A percentile compares a stretch with the other conserved stretches of the same genome.
phyloP scores from a whole-genome alignment of 2,888 invertebrate genomes.

The Fragum sueziense region DNA sequence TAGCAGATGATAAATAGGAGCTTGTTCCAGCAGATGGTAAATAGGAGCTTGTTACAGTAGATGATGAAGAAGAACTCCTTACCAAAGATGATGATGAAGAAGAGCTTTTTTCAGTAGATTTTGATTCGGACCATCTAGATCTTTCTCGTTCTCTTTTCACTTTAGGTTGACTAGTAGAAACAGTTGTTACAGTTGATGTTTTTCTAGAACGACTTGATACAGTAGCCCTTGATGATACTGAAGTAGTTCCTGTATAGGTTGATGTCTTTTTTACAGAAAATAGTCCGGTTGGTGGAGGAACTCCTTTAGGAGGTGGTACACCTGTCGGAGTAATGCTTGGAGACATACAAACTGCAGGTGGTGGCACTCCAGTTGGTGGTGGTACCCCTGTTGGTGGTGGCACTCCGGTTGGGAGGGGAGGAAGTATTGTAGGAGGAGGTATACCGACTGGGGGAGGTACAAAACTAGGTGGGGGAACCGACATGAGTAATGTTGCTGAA shows the following conservation, averaged over 20 bases:
- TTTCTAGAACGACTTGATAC: neutral
- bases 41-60: too few species aligned
- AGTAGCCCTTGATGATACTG: neutral
- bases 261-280: neutral
- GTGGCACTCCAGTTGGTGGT: neutral
- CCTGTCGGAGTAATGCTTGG: neutral
- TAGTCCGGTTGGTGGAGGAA: neutral
- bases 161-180: too few species aligned
- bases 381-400: constrained; percentile 7
- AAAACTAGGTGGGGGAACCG: neutral
- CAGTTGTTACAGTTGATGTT: neutral
- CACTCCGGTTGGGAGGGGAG: neutral
- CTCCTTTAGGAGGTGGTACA: neutral
- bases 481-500: too few species aligned
- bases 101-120: too few species aligned
- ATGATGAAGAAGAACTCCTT: too few species aligned
- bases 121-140: too few species aligned
- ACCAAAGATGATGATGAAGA: too few species aligned
- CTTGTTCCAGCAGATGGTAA: neutral
- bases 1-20: neutral
- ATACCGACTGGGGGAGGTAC: neutral
- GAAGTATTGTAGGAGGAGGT: neutral
- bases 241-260: neutral
- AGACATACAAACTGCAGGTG: neutral
- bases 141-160: too few species aligned